Conservation (phyloP, 2,113 vertebrate genomes). For the Xenotilapia leptura region DNA sequence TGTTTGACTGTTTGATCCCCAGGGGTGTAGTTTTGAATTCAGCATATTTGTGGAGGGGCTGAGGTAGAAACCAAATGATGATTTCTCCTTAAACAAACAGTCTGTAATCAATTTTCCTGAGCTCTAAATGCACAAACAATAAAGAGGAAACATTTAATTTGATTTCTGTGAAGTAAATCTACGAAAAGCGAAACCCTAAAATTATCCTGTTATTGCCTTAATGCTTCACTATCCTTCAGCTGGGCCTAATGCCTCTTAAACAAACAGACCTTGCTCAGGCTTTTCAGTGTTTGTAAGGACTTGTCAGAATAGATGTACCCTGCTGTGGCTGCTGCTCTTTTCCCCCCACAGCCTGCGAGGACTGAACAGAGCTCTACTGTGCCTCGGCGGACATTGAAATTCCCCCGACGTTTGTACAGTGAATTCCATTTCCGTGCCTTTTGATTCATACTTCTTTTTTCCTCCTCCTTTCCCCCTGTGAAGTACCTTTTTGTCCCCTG, state of each 20-base stretch:
- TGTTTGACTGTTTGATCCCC: not conserved
- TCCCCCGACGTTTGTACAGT: slow-evolving; percentile 58
- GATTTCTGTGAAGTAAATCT: not conserved
- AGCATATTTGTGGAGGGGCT: not conserved
- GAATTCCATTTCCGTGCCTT: slow-evolving; percentile 64
- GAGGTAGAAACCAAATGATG: not conserved
- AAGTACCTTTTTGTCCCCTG: slow-evolving; percentile 54
- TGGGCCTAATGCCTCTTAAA: slow-evolving; percentile 23
- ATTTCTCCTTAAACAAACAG: not conserved
- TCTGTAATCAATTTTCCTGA: not conserved
- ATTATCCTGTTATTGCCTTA: slow-evolving; percentile 5
- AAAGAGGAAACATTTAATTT: not conserved
- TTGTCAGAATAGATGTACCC: slow-evolving; percentile 52
- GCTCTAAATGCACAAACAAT: not conserved
- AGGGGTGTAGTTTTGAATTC: not conserved
- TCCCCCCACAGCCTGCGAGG: slow-evolving; percentile 34
- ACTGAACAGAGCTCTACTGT: slow-evolving; percentile 61
- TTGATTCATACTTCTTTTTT: slow-evolving; percentile 43
- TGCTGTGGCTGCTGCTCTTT: slow-evolving; percentile 49
- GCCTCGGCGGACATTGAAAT: slow-evolving; percentile 46
- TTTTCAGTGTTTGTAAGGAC: slow-evolving; percentile 32
- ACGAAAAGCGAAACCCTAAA: not conserved
- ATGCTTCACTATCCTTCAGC: slow-evolving; percentile 18
- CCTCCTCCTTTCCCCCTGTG: not conserved
- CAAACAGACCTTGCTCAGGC: slow-evolving; percentile 46